Evolutionary conservation across 2,797 vertebrate genomes (phyloP).

Genomic region (Gila robusta): DNA sequence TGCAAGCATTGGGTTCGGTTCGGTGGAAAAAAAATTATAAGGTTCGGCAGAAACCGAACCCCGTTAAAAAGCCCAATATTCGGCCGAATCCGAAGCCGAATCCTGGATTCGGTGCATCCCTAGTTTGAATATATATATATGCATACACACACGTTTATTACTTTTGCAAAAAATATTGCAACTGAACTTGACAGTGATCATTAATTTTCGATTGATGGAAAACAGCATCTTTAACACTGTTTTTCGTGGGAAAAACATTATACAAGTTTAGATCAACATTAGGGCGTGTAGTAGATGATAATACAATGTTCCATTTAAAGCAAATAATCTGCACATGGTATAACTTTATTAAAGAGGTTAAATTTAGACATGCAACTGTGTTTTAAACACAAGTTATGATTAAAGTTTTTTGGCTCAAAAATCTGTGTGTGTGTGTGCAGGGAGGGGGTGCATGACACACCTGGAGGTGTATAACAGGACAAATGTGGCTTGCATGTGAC

Average conservation of each 20-base stretch:
- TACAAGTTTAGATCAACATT: not conserved
- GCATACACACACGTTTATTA: too few species aligned
- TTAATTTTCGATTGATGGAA: not conserved
- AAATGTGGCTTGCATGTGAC: slow-evolving; percentile 11
- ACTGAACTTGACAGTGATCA: too few species aligned
- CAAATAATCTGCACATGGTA: not conserved
- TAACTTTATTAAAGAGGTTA: not conserved
- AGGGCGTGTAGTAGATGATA: not conserved
- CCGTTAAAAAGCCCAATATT: too few species aligned
- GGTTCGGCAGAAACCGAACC: too few species aligned
- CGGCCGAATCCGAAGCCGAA: too few species aligned
- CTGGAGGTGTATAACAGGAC: slow-evolving; percentile 7
- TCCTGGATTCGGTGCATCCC: too few species aligned
- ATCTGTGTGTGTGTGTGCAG: not conserved
- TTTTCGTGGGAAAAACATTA: not conserved
- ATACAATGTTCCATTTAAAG: too few species aligned
- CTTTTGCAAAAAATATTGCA: too few species aligned
- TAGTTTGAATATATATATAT: too few species aligned
- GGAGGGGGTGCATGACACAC: not conserved
- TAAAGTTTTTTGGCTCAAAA: not conserved
- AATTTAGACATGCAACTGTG: not conserved
- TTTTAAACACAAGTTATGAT: not conserved
- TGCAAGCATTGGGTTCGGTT: too few species aligned
- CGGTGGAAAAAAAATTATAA: too few species aligned
- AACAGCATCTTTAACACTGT: not conserved